Percentiles rank a stretch among this genome's conserved stretches.
Evolutionary conservation across 2,797 vertebrate species (phyloP).

Genomic region (Pempheris klunzingeri): DNA sequence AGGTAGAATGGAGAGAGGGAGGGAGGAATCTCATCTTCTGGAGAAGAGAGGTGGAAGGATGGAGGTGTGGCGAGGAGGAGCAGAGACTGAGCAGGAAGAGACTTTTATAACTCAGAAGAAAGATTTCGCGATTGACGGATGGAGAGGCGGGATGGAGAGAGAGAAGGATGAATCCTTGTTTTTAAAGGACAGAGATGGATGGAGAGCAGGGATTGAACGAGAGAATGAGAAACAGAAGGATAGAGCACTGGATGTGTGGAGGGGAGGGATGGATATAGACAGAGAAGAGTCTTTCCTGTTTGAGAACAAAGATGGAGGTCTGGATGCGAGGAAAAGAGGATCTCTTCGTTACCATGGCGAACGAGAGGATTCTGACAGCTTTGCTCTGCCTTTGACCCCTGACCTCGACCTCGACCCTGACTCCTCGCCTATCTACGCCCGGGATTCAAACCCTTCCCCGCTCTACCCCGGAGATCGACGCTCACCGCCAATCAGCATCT

Average conservation of each 20-base stretch:
- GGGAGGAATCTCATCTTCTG: conserved; percentile 73
- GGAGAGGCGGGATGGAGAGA: conserved; percentile 74
- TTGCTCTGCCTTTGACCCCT: conserved; percentile 84
- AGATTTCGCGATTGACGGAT: conserved; percentile 75
- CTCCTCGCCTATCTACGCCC: conserved; percentile 82
- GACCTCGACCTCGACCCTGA: conserved; percentile 83
- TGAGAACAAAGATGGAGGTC: conserved; percentile 73
- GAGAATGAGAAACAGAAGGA: conserved; percentile 79
- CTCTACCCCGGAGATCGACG: conserved; percentile 78
- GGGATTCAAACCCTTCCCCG: conserved; percentile 83
- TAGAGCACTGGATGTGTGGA: conserved; percentile 78
- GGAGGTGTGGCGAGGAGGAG: conserved; percentile 75
- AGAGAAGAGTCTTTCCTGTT: conserved; percentile 78
- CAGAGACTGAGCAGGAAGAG: conserved; percentile 72
- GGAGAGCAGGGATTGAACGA: conserved; percentile 73
- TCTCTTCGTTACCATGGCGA: conserved; percentile 92
- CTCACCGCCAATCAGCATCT: conserved; percentile 81
- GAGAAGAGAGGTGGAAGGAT: conserved; percentile 77
- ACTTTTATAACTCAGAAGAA: conserved; percentile 84
- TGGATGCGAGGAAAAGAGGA: conserved; percentile 74
- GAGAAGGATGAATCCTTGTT: conserved; percentile 77
- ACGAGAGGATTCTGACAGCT: conserved; percentile 92
- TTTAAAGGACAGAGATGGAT: conserved; percentile 78
- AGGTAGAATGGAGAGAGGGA: conserved; percentile 67
- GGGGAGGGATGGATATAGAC: conserved; percentile 78